These are phyloP conservation scores for Serranochromis macrocephalus DNA, from an alignment of 2,113 vertebrate genomes.

Conservation along the genomic window DNA sequence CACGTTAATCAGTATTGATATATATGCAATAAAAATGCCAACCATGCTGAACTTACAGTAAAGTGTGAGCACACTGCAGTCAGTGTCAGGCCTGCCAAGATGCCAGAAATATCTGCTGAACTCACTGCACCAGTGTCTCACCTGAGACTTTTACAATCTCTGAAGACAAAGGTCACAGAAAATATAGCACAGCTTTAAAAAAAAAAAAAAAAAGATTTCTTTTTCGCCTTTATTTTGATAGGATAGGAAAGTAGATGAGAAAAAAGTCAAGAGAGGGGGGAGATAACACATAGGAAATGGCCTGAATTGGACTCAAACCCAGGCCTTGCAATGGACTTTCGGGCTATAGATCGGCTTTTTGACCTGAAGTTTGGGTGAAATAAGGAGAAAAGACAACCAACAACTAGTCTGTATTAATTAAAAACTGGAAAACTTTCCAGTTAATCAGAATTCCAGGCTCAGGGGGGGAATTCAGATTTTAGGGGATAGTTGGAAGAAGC, in stretches of 20 bases:
- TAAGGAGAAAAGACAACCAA: not conserved
- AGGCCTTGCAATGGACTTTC: not conserved
- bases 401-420: not conserved
- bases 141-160: not conserved
- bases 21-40: constrained; percentile 18
- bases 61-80: constrained; percentile 19
- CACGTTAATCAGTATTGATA: constrained; percentile 23
- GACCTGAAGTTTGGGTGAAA: not conserved
- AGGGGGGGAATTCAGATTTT: not conserved
- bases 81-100: not conserved
- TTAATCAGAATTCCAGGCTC: not conserved
- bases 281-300: not conserved
- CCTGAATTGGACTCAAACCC: not conserved
- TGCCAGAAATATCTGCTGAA: constrained; percentile 48
- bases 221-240: not conserved
- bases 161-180: not conserved
- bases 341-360: not conserved
- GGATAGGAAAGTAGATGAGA: not conserved
- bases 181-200: not conserved
- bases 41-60: constrained; percentile 18
- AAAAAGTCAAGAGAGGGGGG: not conserved
- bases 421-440: not conserved
- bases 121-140: constrained; percentile 40
- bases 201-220: not conserved
- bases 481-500: not conserved